Conservation (phyloP, 2,797 vertebrate genomes). For the Sebastes reedi region DNA sequence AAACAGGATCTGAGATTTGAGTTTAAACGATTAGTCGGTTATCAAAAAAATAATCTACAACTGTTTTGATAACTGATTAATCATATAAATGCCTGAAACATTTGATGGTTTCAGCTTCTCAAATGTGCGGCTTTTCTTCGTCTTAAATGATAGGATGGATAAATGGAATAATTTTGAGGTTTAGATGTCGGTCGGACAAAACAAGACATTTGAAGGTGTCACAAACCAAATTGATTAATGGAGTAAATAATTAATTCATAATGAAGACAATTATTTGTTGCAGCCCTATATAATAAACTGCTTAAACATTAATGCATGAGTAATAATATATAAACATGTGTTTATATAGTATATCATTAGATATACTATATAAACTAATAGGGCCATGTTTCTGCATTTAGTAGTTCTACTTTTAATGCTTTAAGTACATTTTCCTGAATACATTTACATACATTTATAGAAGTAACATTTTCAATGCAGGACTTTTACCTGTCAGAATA, state of each 20-base stretch:
- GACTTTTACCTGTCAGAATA: background rate
- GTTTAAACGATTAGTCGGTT: background rate
- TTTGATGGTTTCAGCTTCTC: background rate
- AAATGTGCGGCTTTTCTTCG: background rate
- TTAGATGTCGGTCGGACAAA: too few relatives aligned
- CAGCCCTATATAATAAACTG: background rate
- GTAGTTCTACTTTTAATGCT: background rate
- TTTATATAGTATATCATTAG: background rate
- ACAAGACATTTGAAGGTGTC: too few relatives aligned
- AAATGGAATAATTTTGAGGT: background rate
- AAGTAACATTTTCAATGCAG: background rate
- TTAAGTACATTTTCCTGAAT: background rate
- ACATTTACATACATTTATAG: background rate
- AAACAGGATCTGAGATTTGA: too few relatives aligned
- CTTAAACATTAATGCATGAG: background rate
- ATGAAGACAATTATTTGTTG: background rate
- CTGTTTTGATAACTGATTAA: background rate
- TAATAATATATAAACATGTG: background rate
- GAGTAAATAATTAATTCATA: background rate
- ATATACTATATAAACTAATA: background rate
- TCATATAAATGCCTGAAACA: background rate
- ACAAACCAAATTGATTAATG: background rate
- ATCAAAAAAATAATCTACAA: background rate
- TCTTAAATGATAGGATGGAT: background rate
- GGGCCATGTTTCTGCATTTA: background rate